phyloP scores from a whole-genome alignment of 2,113 vertebrate species.

The Octodon degus region DNA sequence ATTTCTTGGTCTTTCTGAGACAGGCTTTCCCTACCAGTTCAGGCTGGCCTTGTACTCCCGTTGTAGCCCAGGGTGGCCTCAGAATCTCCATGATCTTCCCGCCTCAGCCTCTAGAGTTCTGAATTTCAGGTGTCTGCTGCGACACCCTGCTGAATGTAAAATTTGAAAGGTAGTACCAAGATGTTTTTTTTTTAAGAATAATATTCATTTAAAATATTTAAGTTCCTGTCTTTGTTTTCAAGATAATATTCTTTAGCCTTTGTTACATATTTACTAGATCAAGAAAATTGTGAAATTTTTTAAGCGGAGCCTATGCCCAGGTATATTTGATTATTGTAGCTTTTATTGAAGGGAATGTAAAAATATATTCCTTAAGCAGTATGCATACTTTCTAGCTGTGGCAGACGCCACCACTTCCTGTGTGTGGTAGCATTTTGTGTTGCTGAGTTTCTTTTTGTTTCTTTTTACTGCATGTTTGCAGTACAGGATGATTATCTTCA shows the following conservation, averaged over 20 bases:
- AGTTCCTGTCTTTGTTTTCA: background rate
- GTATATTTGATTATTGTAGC: background rate
- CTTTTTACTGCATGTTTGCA: background rate
- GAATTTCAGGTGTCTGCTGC: background rate
- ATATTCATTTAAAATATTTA: background rate
- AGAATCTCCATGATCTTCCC: background rate
- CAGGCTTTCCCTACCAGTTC: background rate
- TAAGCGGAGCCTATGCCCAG: background rate
- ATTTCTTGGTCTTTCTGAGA: background rate
- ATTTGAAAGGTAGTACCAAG: background rate
- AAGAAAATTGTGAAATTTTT: background rate
- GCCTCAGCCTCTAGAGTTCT: background rate
- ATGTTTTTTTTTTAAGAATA: background rate
- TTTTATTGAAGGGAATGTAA: background rate
- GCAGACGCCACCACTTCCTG: background rate
- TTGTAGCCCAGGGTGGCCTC: background rate
- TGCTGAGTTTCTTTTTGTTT: background rate
- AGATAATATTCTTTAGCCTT: background rate
- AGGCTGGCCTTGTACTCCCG: background rate
- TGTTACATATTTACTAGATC: background rate
- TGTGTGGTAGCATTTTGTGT: background rate
- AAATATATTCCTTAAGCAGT: background rate
- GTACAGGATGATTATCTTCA: background rate
- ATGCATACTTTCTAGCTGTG: background rate
- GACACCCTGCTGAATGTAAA: background rate